Percentiles rank a stretch among this genome's conserved stretches.
phyloP scores from a whole-genome alignment of 2,888 invertebrate genomes.

The Noctua pronuba region DNA sequence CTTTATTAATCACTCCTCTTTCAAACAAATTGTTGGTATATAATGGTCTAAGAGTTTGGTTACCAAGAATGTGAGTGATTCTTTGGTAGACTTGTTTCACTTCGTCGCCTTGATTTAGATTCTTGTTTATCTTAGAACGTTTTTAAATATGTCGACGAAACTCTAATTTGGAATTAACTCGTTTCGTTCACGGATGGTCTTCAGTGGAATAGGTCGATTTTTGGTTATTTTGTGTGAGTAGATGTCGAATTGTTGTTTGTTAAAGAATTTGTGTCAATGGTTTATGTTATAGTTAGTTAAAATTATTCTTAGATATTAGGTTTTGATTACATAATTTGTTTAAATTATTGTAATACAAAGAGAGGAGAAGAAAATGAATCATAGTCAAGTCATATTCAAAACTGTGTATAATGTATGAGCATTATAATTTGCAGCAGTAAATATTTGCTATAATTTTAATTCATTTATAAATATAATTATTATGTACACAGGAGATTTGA shows the following conservation, averaged over 20 bases:
- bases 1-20: conserved; percentile 83
- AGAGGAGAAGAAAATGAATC: not conserved
- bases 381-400: not conserved
- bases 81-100: conserved; percentile 59
- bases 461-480: conserved; percentile 3
- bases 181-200: conserved; percentile 42
- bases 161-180: conserved; percentile 62
- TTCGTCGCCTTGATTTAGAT: conserved; percentile 66
- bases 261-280: not conserved
- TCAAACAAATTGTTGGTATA: conserved; percentile 84
- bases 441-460: not conserved
- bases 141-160: conserved; percentile 64
- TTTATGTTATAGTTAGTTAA: not conserved
- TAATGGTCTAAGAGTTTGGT: conserved; percentile 73
- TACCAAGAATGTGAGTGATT: conserved; percentile 67
- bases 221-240: conserved; percentile 19
- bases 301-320: not conserved
- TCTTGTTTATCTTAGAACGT: conserved; percentile 62
- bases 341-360: not conserved
- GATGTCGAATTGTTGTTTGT: not conserved
- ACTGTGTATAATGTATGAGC: not conserved
- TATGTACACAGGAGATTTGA: too few relatives aligned
- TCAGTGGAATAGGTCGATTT: conserved; percentile 19
- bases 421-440: not conserved
- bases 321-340: not conserved